phyloP scores from a whole-genome alignment of 2,113 vertebrate species.

The Psittacara wagleri region DNA sequence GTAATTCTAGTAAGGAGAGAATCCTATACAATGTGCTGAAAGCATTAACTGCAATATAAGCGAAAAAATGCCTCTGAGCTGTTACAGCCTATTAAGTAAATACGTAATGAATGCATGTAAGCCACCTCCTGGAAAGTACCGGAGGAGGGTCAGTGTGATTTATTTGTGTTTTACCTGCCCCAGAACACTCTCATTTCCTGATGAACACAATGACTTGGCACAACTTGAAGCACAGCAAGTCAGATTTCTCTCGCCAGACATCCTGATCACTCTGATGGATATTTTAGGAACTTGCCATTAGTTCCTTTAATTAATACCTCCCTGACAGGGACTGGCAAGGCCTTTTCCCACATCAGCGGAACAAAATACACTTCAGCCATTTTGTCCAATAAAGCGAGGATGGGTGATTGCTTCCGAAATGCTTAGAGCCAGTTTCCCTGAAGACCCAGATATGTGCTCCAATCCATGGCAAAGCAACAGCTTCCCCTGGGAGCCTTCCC shows the following conservation, averaged over 20 bases:
- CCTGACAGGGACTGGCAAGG: not conserved
- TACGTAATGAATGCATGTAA: not conserved
- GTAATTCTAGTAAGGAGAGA: not conserved
- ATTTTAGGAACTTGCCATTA: conserved; percentile 52
- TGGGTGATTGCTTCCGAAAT: accelerated
- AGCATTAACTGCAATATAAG: not conserved
- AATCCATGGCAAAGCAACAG: not conserved
- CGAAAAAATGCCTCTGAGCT: not conserved
- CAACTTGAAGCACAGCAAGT: conserved; percentile 48
- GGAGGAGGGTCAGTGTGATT: not conserved
- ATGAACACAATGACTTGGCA: conserved; percentile 60
- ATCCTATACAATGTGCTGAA: not conserved
- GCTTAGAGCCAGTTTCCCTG: not conserved
- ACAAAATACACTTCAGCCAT: not conserved
- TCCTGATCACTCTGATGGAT: conserved; percentile 29
- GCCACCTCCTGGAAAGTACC: not conserved
- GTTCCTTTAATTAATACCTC: conserved; percentile 48
- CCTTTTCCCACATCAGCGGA: not conserved
- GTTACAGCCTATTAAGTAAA: not conserved
- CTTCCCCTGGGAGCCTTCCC: not conserved
- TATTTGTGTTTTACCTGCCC: conserved; percentile 51
- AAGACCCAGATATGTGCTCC: not conserved
- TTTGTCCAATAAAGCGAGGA: not conserved
- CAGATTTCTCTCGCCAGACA: conserved; percentile 54
- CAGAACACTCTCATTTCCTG: conserved; percentile 43